These are phyloP conservation scores for Prolemur simus DNA, from an alignment of 2,113 vertebrate species.

Conservation along the genomic window DNA sequence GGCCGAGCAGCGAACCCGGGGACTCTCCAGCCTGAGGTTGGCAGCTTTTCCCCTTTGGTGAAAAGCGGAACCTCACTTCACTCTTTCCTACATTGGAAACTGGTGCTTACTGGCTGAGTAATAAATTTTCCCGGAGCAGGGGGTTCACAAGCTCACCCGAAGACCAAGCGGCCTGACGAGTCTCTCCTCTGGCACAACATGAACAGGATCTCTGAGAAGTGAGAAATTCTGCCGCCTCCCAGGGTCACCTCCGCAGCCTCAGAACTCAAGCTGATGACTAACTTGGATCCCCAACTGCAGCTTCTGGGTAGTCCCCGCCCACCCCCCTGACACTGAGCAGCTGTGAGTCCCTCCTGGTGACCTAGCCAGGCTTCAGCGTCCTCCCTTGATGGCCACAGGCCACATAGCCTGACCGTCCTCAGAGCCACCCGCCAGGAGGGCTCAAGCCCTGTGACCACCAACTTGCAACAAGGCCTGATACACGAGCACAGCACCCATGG, in stretches of 20 bases:
- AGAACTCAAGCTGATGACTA: background rate
- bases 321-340: rapidly evolving
- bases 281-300: rapidly evolving
- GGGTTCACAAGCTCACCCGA: rapidly evolving
- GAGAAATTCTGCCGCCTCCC: background rate
- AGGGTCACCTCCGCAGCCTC: background rate
- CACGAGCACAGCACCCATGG: rapidly evolving
- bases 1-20: background rate
- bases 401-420: rapidly evolving
- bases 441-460: rapidly evolving
- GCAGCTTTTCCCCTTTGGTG: too few relatives aligned
- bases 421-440: background rate
- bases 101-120: background rate
- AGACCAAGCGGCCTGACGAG: rapidly evolving
- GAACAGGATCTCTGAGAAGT: background rate
- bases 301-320: background rate
- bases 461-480: background rate
- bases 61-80: background rate
- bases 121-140: rapidly evolving
- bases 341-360: rapidly evolving
- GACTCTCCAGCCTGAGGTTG: background rate
- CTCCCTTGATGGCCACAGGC: rapidly evolving
- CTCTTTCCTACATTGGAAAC: background rate
- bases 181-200: background rate
- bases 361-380: rapidly evolving